Evolutionary conservation across 1,140 invertebrate genomes (phyloP).

Genomic region (Drosophila ambigua): DNA sequence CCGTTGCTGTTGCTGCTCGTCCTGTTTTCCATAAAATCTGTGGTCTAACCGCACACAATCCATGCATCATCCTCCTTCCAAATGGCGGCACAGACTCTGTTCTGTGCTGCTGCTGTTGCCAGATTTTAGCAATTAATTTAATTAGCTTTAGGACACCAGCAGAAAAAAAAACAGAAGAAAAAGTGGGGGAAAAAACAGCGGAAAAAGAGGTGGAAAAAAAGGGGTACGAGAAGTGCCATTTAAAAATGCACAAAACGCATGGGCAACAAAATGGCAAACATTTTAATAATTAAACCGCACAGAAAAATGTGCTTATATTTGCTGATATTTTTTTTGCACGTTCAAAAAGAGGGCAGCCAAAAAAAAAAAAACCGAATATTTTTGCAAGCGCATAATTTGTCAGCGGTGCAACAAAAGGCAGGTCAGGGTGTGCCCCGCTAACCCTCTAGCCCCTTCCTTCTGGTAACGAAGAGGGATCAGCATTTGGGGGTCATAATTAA

Average conservation of each 20-base stretch:
- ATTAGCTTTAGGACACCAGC: slow-evolving; percentile 54
- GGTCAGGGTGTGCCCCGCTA: background rate
- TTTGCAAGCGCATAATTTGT: slow-evolving; percentile 54
- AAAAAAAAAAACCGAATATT: slow-evolving; percentile 42
- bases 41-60: slow-evolving; percentile 68
- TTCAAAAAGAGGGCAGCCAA: slow-evolving; percentile 6
- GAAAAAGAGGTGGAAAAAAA: background rate
- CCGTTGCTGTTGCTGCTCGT: slow-evolving; percentile 24
- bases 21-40: slow-evolving; percentile 35
- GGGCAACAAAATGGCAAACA: slow-evolving; percentile 64
- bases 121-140: slow-evolving; percentile 67
- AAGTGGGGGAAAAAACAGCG: slow-evolving; percentile 2
- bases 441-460: no score
- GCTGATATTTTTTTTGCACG: slow-evolving; percentile 3
- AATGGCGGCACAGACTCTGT: slow-evolving; percentile 6
- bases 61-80: slow-evolving; percentile 34
- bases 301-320: slow-evolving; percentile 51
- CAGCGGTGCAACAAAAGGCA: slow-evolving; percentile 29
- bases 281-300: slow-evolving; percentile 79
- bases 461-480: slow-evolving; percentile 22
- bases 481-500: slow-evolving; percentile 39
- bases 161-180: slow-evolving; percentile 19
- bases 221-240: slow-evolving; percentile 16
- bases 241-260: slow-evolving; percentile 52
- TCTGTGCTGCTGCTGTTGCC: slow-evolving; percentile 3